Evolutionary conservation across 2,797 vertebrate species (phyloP).

Genomic region (Syndactyla subalaris): DNA sequence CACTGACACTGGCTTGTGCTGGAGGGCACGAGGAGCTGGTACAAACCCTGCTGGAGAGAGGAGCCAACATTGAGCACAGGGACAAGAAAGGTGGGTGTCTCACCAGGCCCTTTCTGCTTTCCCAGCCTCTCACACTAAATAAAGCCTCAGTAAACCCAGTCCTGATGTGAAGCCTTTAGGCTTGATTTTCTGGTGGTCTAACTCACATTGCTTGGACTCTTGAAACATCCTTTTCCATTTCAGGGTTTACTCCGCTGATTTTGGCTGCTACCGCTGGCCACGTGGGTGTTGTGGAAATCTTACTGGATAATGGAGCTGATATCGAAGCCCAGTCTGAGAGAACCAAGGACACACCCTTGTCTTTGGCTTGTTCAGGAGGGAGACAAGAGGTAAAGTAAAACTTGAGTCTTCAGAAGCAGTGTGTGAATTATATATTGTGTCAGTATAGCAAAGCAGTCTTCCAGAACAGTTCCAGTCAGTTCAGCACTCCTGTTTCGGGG

Average conservation of each 20-base stretch:
- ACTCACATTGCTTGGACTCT: neutral
- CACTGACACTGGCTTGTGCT: constrained; percentile 83
- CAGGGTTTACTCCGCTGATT: constrained; percentile 85
- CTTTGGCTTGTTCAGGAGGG: constrained; percentile 84
- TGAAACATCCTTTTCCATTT: neutral
- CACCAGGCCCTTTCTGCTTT: no score
- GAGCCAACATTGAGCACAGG: constrained; percentile 83
- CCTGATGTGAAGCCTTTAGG: neutral
- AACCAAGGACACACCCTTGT: constrained; percentile 85
- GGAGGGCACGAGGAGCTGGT: constrained; percentile 85
- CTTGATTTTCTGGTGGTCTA: neutral
- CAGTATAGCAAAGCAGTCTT: neutral
- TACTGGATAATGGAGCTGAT: constrained; percentile 84
- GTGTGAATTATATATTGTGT: rapidly evolving
- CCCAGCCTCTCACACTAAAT: neutral
- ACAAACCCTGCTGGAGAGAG: constrained; percentile 82
- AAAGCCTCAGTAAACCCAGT: rapidly evolving
- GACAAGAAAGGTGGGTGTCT: constrained; percentile 80
- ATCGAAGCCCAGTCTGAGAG: constrained; percentile 86
- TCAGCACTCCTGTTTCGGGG: rapidly evolving
- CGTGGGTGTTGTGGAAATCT: constrained; percentile 84
- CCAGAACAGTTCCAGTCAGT: neutral
- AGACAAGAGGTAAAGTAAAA: constrained; percentile 81
- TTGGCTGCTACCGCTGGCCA: constrained; percentile 85
- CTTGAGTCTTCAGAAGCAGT: neutral